Conservation (phyloP, 2,113 vertebrate genomes). For the Psittacus erithacus region DNA sequence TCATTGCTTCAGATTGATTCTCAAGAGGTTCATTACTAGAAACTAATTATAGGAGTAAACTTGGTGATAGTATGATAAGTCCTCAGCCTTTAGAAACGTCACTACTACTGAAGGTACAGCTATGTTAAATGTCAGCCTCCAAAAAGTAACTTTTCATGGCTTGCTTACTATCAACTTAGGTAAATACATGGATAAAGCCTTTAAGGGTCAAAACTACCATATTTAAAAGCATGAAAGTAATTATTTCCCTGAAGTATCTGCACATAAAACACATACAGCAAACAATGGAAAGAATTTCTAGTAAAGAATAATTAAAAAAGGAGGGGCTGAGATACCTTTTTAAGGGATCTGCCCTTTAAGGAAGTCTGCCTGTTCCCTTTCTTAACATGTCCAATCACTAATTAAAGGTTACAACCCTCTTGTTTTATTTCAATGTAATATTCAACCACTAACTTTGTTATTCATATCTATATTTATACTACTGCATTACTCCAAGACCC, state of each 20-base stretch:
- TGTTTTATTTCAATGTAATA: neutral
- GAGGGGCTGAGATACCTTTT: neutral
- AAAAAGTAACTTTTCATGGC: neutral
- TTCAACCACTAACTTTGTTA: neutral
- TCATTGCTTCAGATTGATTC: conserved; percentile 28
- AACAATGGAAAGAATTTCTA: neutral
- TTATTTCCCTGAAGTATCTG: neutral
- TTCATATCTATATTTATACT: neutral
- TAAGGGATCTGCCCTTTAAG: neutral
- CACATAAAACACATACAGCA: neutral
- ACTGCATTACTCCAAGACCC: neutral
- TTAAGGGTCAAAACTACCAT: neutral
- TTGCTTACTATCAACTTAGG: neutral
- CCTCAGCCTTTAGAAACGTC: conserved; percentile 28
- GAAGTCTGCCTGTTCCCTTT: neutral
- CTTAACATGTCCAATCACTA: neutral
- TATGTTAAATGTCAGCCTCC: neutral
- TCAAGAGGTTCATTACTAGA: neutral
- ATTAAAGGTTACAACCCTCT: neutral
- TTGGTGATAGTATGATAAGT: neutral
- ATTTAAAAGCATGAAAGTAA: neutral
- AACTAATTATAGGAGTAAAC: neutral
- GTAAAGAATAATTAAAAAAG: neutral
- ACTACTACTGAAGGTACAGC: neutral
- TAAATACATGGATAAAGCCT: neutral